Evolutionary conservation across 1,140 invertebrate genomes (phyloP), one percentile per base, ranked within the genome.

Genomic region (Batillaria attramentaria): DNA sequence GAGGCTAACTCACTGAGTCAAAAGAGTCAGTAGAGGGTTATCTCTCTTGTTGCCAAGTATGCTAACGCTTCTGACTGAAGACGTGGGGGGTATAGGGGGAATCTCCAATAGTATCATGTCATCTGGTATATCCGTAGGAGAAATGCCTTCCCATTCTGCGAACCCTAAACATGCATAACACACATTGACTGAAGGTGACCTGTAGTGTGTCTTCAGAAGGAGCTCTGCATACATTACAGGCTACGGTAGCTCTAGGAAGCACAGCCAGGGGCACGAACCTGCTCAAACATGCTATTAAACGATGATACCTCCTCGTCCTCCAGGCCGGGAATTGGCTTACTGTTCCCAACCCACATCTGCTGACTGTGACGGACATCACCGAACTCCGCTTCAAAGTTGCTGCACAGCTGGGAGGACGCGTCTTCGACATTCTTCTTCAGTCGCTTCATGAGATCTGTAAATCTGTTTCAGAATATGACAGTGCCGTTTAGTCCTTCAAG

Each of bases 341-440:
- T 76, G 24, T 74, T 80, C 16, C 84, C 81, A 31, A 84, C 73
- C 35, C 75, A 81, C 18, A 46, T 73, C 3, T 73, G 69, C 46
- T 81, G 79, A 54, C 78, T 81, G 41, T 84, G 75, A 42, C 77
- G 80, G 43, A 82, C 85, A 35, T 79, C 74, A 20, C 83, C 85
- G 85, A 91, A 90, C 73, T 90, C 87, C 31, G 79, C 80, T 77
- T 90, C 88, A 85, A 90, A 91, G 76, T 89, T 89, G 50, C 80
- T 79, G 54, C 87, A 69, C 42, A 91, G 79, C 18, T 87, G 70
- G 42, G 89, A 85, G 37, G 88, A 81, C 20, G 89, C 88, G 31
- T 84, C 86, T 6, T 69, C 69, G 6, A 90, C 79, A 72, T 87
- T 86, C 37, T 35, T 76, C 60, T 86, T 88, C 50, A 90, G 80